phyloP scores from a whole-genome alignment of 2,113 vertebrate species.

The Perognathus longimembris region DNA sequence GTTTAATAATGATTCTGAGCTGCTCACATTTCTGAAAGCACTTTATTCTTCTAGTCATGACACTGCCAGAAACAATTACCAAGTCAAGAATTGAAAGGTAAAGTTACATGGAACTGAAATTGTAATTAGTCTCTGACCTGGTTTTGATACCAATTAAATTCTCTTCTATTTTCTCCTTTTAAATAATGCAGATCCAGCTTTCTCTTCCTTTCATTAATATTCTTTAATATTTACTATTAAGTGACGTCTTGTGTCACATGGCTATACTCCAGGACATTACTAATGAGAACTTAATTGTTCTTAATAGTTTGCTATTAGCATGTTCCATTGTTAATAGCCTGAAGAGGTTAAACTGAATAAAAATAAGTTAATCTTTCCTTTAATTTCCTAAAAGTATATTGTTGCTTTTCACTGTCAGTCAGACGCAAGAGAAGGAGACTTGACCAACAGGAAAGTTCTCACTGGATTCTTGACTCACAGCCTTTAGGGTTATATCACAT shows the following conservation, averaged over 20 bases:
- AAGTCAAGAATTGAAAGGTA: constrained; percentile 87
- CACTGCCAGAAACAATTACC: constrained; percentile 92
- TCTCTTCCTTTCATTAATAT: constrained; percentile 59
- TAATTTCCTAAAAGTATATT: background rate
- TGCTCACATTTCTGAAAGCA: constrained; percentile 92
- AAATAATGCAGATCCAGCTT: constrained; percentile 89
- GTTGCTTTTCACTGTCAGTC: constrained; percentile 19
- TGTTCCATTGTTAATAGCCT: constrained; percentile 62
- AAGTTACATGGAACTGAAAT: constrained; percentile 90
- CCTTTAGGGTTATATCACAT: background rate
- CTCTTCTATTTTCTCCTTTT: constrained; percentile 84
- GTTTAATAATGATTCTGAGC: constrained; percentile 91
- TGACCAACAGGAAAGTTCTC: constrained; percentile 9
- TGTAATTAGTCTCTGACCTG: constrained; percentile 86
- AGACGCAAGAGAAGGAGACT: background rate
- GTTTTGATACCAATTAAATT: constrained; percentile 91
- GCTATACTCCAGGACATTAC: constrained; percentile 40
- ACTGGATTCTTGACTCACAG: constrained; percentile 47
- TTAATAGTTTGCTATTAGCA: constrained; percentile 57
- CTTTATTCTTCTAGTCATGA: constrained; percentile 88
- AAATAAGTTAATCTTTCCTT: constrained; percentile 10
- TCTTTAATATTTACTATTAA: constrained; percentile 76
- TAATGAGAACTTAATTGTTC: constrained; percentile 70
- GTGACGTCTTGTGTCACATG: constrained; percentile 37
- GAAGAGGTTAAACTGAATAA: constrained; percentile 64